phyloP scores from a whole-genome alignment of 1,140 invertebrate genomes.

The Lasioglossum albipes region DNA sequence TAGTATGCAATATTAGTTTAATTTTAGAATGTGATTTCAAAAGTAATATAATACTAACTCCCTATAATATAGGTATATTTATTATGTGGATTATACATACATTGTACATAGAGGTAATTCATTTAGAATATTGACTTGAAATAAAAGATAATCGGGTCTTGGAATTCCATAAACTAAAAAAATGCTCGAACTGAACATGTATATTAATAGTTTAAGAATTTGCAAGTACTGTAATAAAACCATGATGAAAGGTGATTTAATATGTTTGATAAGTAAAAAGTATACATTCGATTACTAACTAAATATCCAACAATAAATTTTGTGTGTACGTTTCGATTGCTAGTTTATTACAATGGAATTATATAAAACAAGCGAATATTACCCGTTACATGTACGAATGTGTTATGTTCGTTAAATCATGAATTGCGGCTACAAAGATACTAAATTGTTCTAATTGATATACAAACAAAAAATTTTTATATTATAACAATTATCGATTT shows the following conservation, averaged over 20 bases:
- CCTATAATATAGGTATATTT: neutral
- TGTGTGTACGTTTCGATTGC: slow-evolving; percentile 1
- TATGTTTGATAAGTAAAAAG: neutral
- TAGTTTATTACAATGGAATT: slow-evolving; percentile 33
- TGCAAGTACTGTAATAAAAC: neutral
- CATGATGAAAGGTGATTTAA: neutral
- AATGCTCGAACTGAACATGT: neutral
- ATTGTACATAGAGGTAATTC: neutral
- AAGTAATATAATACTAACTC: neutral
- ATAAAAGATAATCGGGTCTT: neutral
- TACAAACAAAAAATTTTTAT: slow-evolving; percentile 27
- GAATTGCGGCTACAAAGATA: slow-evolving; percentile 13
- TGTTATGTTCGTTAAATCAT: slow-evolving; percentile 20
- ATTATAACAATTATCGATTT: slow-evolving; percentile 27
- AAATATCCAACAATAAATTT: slow-evolving; percentile 17
- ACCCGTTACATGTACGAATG: slow-evolving; percentile 21
- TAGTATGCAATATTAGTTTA: neutral
- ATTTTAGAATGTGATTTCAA: neutral
- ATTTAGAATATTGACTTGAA: neutral
- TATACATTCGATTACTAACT: slow-evolving; percentile 10
- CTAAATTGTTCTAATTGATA: slow-evolving; percentile 11
- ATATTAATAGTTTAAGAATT: neutral
- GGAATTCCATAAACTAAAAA: neutral
- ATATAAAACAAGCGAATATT: slow-evolving; percentile 33
- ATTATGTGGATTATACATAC: neutral